Conservation (phyloP, 2,113 vertebrate genomes). For the Syngnathus typhle region DNA sequence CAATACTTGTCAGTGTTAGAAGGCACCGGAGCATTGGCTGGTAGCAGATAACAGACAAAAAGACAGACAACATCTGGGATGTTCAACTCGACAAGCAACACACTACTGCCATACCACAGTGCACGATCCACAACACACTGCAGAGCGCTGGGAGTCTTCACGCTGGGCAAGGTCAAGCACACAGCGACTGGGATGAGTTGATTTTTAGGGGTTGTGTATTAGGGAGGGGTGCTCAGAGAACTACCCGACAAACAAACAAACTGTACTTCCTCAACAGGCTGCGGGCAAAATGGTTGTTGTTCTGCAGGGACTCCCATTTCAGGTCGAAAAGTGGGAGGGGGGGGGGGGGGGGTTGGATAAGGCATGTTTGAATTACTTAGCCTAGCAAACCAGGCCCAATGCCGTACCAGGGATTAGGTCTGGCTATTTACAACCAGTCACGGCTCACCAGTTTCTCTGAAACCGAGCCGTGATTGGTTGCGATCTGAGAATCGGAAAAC, state of each 20-base stretch:
- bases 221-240: constrained; percentile 52
- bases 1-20: constrained; percentile 71
- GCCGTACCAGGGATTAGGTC: no score
- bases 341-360: constrained; percentile 17
- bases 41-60: constrained; percentile 57
- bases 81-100: constrained; percentile 50
- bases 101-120: constrained; percentile 45
- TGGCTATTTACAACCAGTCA: no score
- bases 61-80: constrained; percentile 57
- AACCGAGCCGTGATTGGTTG: no score
- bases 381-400: no score
- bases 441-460: no score
- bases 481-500: no score
- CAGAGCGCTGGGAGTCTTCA: constrained; percentile 39
- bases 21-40: constrained; percentile 70
- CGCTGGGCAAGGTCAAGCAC: constrained; percentile 47
- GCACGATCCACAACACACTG: constrained; percentile 41
- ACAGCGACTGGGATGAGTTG: constrained; percentile 37
- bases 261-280: constrained; percentile 39
- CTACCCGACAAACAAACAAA: constrained; percentile 25
- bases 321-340: constrained; percentile 31
- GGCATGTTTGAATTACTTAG: constrained; percentile 3
- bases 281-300: constrained; percentile 57
- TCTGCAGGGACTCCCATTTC: constrained; percentile 57
- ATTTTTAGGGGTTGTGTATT: constrained; percentile 53